phyloP scores from a whole-genome alignment of 1,140 invertebrate species.

The Anastrepha obliqua region DNA sequence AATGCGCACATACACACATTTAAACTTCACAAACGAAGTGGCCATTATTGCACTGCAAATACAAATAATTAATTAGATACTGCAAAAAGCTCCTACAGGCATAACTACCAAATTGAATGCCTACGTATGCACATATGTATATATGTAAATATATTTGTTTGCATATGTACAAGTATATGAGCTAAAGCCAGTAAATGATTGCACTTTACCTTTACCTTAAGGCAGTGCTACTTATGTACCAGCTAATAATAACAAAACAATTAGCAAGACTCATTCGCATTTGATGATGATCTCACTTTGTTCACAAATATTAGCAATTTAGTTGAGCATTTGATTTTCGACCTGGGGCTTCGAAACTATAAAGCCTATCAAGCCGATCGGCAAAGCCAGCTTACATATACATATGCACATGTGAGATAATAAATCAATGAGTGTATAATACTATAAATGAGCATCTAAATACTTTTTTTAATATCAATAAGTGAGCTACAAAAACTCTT shows the following conservation, averaged over 20 bases:
- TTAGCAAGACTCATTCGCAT: background rate
- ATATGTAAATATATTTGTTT: background rate
- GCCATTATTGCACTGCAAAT: background rate
- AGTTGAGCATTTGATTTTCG: background rate
- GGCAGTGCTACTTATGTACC: background rate
- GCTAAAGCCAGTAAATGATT: background rate
- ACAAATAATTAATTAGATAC: background rate
- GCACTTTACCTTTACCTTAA: background rate
- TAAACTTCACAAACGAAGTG: background rate
- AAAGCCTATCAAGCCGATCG: background rate
- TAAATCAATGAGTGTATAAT: too few species aligned
- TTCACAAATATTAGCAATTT: background rate
- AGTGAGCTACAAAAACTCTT: too few species aligned
- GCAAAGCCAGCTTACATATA: background rate
- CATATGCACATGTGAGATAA: background rate
- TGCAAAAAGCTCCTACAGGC: background rate
- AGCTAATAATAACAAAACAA: background rate
- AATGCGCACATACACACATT: background rate
- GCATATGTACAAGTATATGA: background rate
- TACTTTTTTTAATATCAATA: too few species aligned
- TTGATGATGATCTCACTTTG: background rate
- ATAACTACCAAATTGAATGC: too few species aligned
- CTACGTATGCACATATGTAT: too few species aligned
- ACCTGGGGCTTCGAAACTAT: background rate
- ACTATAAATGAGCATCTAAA: too few species aligned